Percentiles rank a stretch among this genome's conserved stretches.
Evolutionary conservation across 2,888 invertebrate species (phyloP).

Genomic region (Ennomos erosarius): DNA sequence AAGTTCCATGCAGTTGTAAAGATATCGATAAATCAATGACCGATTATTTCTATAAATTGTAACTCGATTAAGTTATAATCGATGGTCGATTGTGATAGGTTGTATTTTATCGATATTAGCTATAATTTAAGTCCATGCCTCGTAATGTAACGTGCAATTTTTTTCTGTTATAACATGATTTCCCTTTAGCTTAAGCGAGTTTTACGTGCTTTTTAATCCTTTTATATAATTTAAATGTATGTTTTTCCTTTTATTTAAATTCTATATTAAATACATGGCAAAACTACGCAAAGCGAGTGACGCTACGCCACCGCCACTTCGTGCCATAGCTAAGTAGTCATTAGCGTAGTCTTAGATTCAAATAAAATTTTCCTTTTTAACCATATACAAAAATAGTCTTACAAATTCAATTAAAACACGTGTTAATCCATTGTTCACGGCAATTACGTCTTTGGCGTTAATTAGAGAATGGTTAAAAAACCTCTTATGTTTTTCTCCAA

Average conservation of each 20-base stretch:
- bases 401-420: slow-evolving; percentile 31
- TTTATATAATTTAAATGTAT: no score
- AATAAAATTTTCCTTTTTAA: no score
- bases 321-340: no score
- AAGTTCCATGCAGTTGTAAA: slow-evolving; percentile 39
- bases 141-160: slow-evolving; percentile 17
- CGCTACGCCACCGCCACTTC: no score
- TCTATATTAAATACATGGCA: no score
- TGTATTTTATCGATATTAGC: slow-evolving; percentile 42
- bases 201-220: no score
- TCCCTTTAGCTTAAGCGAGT: neutral
- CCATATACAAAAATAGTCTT: neutral
- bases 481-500: slow-evolving; percentile 14
- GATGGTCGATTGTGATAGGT: slow-evolving; percentile 70
- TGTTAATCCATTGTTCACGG: slow-evolving; percentile 48
- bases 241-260: no score
- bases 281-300: no score
- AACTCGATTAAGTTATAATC: slow-evolving; percentile 83
- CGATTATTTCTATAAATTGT: slow-evolving; percentile 84
- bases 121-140: slow-evolving; percentile 32
- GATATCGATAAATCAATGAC: slow-evolving; percentile 76
- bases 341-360: no score
- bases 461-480: slow-evolving; percentile 6
- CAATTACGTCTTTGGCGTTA: slow-evolving; percentile 36
- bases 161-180: neutral